Evolutionary conservation across 2,113 vertebrate genomes (phyloP).

Genomic region (Archocentrus centrarchus): DNA sequence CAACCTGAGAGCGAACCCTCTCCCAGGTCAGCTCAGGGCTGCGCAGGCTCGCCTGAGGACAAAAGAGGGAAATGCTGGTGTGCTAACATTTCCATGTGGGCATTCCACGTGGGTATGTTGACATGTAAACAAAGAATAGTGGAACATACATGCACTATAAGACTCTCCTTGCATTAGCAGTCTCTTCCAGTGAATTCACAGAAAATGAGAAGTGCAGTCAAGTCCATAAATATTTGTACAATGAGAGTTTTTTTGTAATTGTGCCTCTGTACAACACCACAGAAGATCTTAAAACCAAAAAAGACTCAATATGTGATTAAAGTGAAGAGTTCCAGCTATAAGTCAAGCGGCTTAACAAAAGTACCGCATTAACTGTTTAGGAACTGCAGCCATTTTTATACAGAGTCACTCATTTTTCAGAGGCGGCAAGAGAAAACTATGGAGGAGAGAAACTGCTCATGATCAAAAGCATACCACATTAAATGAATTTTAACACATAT

Average conservation of each 20-base stretch:
- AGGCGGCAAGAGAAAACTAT: not conserved
- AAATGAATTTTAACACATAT: not conserved
- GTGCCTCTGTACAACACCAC: not conserved
- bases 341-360: not conserved
- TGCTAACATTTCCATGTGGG: not conserved
- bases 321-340: accelerated
- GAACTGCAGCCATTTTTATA: not conserved
- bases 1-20: constrained; percentile 96
- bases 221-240: not conserved
- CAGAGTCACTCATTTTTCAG: not conserved
- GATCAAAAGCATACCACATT: not conserved
- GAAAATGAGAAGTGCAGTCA: not conserved
- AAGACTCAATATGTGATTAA: not conserved
- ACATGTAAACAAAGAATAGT: not conserved
- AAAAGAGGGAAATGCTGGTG: not conserved
- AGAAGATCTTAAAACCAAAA: not conserved
- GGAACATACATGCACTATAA: not conserved
- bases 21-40: constrained; percentile 99
- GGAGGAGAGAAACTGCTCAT: not conserved
- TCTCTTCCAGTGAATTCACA: not conserved
- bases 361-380: not conserved
- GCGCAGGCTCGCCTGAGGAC: constrained; percentile 90
- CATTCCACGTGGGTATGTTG: not conserved
- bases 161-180: not conserved
- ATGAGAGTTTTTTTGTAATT: not conserved